Percentiles rank a stretch among this genome's conserved stretches.
Conservation (phyloP, 2,888 invertebrate species). For the Nemoura dubitans region DNA sequence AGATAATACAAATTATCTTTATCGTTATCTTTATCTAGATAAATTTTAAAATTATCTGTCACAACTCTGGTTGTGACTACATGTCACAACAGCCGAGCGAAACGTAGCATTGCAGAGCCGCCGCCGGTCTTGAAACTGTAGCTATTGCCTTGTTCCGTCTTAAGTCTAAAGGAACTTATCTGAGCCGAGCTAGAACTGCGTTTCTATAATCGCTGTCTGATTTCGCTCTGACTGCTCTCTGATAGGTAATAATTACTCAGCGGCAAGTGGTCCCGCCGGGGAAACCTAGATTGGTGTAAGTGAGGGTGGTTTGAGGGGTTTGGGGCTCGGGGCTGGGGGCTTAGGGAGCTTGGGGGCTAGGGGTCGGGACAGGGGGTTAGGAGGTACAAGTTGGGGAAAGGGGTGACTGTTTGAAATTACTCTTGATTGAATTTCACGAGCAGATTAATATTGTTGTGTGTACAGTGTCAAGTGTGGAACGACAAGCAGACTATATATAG, state of each 20-base stretch:
- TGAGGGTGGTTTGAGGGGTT: background rate
- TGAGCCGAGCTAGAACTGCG: background rate
- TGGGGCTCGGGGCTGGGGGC: background rate
- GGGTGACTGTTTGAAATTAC: slow-evolving; percentile 18
- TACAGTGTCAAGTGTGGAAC: background rate
- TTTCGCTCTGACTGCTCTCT: background rate
- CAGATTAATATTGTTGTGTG: slow-evolving; percentile 26
- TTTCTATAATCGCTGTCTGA: background rate
- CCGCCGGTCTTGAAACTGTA: too few species aligned
- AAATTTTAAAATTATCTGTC: too few species aligned
- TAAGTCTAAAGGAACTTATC: background rate
- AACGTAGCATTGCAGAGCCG: too few species aligned
- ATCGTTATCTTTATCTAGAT: too few species aligned
- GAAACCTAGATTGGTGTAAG: background rate
- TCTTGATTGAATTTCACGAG: slow-evolving; percentile 23
- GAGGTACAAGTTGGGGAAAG: background rate
- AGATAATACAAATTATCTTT: too few species aligned
- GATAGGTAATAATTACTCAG: slow-evolving; percentile 21
- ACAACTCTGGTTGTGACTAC: too few species aligned
- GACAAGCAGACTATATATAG: background rate
- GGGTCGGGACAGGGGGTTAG: background rate
- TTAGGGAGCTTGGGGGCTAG: background rate
- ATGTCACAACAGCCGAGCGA: too few species aligned
- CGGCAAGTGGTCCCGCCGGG: background rate
- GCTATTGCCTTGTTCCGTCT: background rate